Evolutionary conservation across 2,797 vertebrate genomes (phyloP).

Genomic region (Cheirogaleus major): DNA sequence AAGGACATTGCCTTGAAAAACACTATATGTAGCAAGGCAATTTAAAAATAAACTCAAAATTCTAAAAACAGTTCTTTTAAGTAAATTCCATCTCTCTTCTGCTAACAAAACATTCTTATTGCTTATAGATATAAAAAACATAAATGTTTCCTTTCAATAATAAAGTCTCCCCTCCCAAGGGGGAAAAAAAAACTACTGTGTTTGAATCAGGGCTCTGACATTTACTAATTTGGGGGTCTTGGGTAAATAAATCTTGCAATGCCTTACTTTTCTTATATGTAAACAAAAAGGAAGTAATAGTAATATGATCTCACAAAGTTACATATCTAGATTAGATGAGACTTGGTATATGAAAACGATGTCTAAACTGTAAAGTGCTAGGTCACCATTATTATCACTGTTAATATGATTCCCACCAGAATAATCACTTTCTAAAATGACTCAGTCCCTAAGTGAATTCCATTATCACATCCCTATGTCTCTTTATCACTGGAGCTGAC

Average conservation of each 20-base stretch:
- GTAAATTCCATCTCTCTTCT: conserved; percentile 16
- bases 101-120: conserved; percentile 17
- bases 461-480: neutral
- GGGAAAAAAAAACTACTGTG: neutral
- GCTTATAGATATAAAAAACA: neutral
- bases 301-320: neutral
- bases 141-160: neutral
- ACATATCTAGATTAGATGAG: neutral
- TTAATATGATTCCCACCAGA: neutral
- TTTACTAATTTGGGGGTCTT: neutral
- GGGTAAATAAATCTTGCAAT: neutral
- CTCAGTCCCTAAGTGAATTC: neutral
- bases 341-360: neutral
- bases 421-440: conserved; percentile 5
- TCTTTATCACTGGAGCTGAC: neutral
- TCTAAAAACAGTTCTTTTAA: neutral
- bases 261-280: neutral
- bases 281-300: neutral
- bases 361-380: neutral
- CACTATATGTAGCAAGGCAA: neutral
- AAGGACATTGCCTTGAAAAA: neutral
- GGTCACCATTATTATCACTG: neutral
- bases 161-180: neutral
- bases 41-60: conserved; percentile 28
- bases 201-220: neutral